Evolutionary conservation across 2,113 vertebrate genomes (phyloP), one percentile per base, ranked within the genome.

Genomic region (Solea senegalensis): DNA sequence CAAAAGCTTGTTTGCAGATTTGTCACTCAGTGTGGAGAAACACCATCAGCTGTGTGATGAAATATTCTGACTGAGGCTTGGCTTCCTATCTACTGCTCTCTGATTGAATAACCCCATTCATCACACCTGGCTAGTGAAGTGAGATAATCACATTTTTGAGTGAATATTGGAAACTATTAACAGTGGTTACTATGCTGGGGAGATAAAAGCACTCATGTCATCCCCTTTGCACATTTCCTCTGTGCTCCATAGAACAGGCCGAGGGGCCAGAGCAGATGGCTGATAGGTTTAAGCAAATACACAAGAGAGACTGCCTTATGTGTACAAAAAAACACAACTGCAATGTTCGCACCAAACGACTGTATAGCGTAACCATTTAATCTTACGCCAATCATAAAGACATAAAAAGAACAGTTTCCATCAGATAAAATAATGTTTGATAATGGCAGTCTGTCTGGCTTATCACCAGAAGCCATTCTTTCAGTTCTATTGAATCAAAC

Each of bases 231-330:
- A 53, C 48, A 51, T 50, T 56, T 51, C 7, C n/a, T 21, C 65
- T 26, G 13, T 59, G 69, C 34, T 56, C 49, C 44, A 65, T 5
- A 28, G 53, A 56, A 57, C 13, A 48, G 1, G 21, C 66, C 3
- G 63, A 72, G 14, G 57, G 58, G 7, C 62, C 9, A 3, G 14
- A 72, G 53, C 78, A 81, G 71, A 77, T 66, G 79, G 70, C 45
- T 57, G 64, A 56, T 7, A 63, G 63, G 62, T 76, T 39, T 11
- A 34, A 74, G 53, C 52, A 64, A 51, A 69, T 43, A 39, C 68
- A 61, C 50, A 0, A 1, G 11, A 61, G 65, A 75, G 69, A 67
- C 11, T 0, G 21, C 28, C 50, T 52, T 65, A 10, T 21, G 34
- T 63, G 21, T 55, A 49, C 55, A 50, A 60, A 61, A 65, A 21